A percentile compares a stretch with the other conserved stretches of the same genome.
Conservation (phyloP, 2,797 vertebrate species). For the Poeciliopsis gracilis region DNA sequence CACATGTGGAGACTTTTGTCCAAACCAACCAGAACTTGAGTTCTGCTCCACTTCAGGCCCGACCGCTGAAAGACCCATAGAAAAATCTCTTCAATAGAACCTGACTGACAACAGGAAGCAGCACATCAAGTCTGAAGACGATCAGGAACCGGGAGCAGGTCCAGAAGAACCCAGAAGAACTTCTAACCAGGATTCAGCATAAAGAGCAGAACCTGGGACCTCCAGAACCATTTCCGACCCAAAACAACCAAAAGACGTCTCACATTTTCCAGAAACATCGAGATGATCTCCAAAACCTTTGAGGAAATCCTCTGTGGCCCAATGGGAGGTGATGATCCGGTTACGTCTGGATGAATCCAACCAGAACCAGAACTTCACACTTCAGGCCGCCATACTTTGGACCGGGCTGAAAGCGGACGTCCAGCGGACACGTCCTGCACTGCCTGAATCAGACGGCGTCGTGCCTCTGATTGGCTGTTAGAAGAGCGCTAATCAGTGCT, state of each 20-base stretch:
- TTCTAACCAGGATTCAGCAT: neutral
- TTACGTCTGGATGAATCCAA: neutral
- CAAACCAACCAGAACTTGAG: neutral
- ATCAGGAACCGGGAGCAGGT: neutral
- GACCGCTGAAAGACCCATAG: no score
- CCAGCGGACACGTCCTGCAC: no score
- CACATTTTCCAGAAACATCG: neutral
- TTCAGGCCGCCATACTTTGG: no score
- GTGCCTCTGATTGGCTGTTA: no score
- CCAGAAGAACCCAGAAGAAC: neutral
- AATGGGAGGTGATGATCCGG: neutral
- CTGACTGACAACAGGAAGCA: neutral
- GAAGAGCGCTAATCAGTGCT: no score
- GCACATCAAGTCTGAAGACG: neutral
- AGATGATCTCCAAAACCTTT: neutral
- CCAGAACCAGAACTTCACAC: neutral
- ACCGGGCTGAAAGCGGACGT: no score
- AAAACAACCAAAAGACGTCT: neutral
- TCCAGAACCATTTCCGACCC: neutral
- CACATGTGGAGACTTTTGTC: neutral
- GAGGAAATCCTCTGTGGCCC: neutral
- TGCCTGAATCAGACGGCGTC: no score
- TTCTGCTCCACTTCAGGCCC: neutral
- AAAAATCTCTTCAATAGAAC: neutral
- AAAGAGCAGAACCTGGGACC: no score